Evolutionary conservation across 1,140 invertebrate species (phyloP), one percentile per base, ranked within the genome.

Genomic region (Drosophila triauraria): DNA sequence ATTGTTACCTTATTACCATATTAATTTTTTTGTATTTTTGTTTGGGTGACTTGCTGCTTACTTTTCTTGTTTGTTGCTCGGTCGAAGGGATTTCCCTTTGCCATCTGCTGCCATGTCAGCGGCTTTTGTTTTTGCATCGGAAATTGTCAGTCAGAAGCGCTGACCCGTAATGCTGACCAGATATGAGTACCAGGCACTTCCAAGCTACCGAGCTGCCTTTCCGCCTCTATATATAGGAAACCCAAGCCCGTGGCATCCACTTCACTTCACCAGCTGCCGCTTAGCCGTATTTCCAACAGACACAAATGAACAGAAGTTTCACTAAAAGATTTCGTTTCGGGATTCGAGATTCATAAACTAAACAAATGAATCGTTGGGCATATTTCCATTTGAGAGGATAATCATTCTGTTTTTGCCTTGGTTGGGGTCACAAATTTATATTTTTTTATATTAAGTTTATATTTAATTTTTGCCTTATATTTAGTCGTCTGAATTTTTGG

Each of bases 71-170:
- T 23, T 4, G 20, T 27, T 12, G 30, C 47, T 38, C 25, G 35
- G 64, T 59, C 23, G 56, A 50, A 61, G 46, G 61, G 47, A 56
- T 60, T 64, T 72, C 8, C 51, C 30, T 69, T n/a, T 47, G 78
- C 78, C 82, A 85, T 63, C 82, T 85, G 82, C 42, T 78, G 82
- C 75, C 64, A 67, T 61, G 75, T 85, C 82, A 82, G 82, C 77
- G 63, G 32, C 78, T 84, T 78, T 80, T 70, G 59, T 70, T 75
- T 81, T 75, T 72, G 69, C 76, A 78, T 78, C 32, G 63, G 35
- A 75, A 81, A 85, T 86, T 67, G 75, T 68, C 30, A 75, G 54
- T 64, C 30, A 75, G 54, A 82, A 62, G 60, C 82, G 76, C 64
- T 86, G 82, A 85, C 69, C 82, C 82, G 82, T 71, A 64, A 82